Conservation (phyloP, 2,797 vertebrate species). For the Helicolenus hilgendorfi region DNA sequence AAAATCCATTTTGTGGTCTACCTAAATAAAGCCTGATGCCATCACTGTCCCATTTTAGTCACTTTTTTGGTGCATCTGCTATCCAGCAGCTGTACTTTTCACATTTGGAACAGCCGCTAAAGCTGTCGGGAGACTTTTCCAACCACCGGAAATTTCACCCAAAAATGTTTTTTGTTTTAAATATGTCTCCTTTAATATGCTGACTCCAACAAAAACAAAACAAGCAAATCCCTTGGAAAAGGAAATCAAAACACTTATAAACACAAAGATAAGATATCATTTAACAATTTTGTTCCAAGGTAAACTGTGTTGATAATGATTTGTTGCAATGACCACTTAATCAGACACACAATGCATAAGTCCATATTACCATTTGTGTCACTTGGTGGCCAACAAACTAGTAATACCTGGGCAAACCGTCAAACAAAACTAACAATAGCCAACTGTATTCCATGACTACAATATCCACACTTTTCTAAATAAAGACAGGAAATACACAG, state of each 20-base stretch:
- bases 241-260: not conserved
- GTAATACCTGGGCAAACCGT: slow-evolving; percentile 22
- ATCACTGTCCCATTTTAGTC: slow-evolving; percentile 58
- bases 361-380: not conserved
- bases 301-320: not conserved
- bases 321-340: slow-evolving; percentile 12
- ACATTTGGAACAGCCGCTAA: not conserved
- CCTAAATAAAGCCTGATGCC: slow-evolving; percentile 62
- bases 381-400: slow-evolving; percentile 8
- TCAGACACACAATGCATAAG: not conserved
- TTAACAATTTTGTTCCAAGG: not conserved
- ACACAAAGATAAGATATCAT: not conserved
- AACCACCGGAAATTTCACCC: not conserved
- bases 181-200: not conserved
- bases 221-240: not conserved
- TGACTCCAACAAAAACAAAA: not conserved
- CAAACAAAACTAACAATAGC: slow-evolving; percentile 34
- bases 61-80: slow-evolving; percentile 46
- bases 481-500: slow-evolving; percentile 20
- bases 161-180: not conserved
- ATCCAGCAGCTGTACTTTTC: slow-evolving; percentile 37
- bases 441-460: slow-evolving; percentile 10
- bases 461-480: slow-evolving; percentile 13
- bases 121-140: not conserved
- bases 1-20: slow-evolving; percentile 54